phyloP scores from a whole-genome alignment of 2,113 vertebrate genomes.

The Hippocampus comes region DNA sequence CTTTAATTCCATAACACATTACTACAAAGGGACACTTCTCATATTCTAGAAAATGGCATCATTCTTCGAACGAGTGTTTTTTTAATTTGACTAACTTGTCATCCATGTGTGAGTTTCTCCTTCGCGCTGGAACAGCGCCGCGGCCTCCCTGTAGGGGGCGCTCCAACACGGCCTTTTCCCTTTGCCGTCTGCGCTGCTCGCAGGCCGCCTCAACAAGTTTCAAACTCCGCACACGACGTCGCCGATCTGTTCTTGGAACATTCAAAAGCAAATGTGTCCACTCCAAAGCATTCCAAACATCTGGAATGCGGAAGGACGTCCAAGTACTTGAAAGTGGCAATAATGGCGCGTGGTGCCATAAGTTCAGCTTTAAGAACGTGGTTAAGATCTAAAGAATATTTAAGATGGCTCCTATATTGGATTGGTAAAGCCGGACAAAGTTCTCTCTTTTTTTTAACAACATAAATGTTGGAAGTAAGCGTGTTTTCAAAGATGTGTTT shows the following conservation, averaged over 20 bases:
- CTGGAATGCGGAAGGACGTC: neutral
- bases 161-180: conserved; percentile 80
- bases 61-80: neutral
- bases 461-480: conserved; percentile 18
- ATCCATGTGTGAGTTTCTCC: neutral
- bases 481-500: no score
- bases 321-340: neutral
- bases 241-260: neutral
- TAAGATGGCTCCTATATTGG: no score
- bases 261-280: neutral
- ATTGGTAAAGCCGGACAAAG: no score
- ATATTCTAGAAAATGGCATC: neutral
- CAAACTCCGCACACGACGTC: neutral
- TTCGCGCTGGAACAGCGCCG: conserved; percentile 69
- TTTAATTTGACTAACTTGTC: neutral
- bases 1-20: no score
- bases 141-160: conserved; percentile 92
- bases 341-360: neutral
- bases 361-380: neutral
- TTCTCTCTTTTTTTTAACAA: conserved; percentile 51
- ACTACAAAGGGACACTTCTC: no score
- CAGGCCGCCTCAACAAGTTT: conserved; percentile 59
- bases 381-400: no score
- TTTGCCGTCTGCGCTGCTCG: conserved; percentile 61
- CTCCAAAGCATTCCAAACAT: neutral